These are phyloP conservation scores for Fregetta grallaria DNA, from an alignment of 2,113 vertebrate genomes.

Conservation along the genomic window DNA sequence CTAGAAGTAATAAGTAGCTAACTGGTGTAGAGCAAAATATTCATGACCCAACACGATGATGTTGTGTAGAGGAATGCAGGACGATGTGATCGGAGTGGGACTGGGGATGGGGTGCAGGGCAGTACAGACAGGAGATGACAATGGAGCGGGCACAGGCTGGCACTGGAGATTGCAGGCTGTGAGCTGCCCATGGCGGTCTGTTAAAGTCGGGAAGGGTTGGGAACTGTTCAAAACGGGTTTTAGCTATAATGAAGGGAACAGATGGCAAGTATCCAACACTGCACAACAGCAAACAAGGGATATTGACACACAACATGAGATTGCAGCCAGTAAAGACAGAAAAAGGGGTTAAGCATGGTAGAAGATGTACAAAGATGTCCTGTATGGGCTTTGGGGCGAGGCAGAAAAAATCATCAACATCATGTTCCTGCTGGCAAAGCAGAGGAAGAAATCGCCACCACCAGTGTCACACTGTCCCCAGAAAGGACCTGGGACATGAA, in stretches of 20 bases:
- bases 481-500: background rate
- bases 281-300: too few species aligned
- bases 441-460: background rate
- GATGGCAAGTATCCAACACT: background rate
- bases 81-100: background rate
- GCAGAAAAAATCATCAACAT: background rate
- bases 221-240: background rate
- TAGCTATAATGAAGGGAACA: background rate
- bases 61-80: background rate
- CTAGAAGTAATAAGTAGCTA: background rate
- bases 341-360: background rate
- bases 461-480: background rate
- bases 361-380: background rate
- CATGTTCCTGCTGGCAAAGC: background rate
- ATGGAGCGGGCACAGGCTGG: accelerated
- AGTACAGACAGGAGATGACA: background rate
- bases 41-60: too few species aligned
- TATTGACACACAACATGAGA: background rate
- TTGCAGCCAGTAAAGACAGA: background rate
- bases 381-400: background rate
- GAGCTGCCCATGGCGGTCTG: accelerated
- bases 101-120: background rate
- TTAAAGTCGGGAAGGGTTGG: background rate
- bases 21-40: background rate
- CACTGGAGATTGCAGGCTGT: background rate